Base-by-base conservation (phyloP, 2,888 invertebrate species). In the Dolichomitus sp. region DNA sequence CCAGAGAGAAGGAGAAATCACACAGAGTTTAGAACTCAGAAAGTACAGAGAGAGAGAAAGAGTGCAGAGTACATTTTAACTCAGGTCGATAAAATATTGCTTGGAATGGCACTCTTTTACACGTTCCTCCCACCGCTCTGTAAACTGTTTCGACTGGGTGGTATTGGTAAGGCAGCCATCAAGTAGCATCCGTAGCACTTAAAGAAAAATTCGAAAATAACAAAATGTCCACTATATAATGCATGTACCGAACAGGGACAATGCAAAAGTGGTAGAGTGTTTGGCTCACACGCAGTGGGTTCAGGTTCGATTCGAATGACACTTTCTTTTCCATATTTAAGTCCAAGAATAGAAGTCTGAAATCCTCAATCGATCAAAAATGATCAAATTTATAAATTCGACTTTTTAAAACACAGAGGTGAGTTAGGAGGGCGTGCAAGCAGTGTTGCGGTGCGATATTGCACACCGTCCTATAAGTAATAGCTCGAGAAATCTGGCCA, bases 71-170 rank as follows among this genome's bases (percentile, higher is more conserved):
- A 83, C 80, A 77, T 80, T 80, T 77, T 80, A 77, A 77, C 82
- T 83, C 74, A 81, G 83, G 81, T 86, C 84, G 85, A 84, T 86
- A 80, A 86, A 79, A 70, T 65, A 86, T 86, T 83, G 84, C 85
- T 81, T 83, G 85, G 84, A 82, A 82, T 84, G 78, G 84, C 75
- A 78, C 66, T 65, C 80, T 68, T 63, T 81, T 52, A 30, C 66
- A 45, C 72, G 63, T 76, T 76, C 70, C 79, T 76, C 75, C 68
- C 76, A 52, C 48, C 40, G 40, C 76, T 63, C 19, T 40, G 50
- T 54, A 23, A 54, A 52, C n/a, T 37, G 27, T 23, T 48, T 37
- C 30, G 68, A 33, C 61, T 54, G 37, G 48, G 30, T 68, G 66
- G 80, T 68, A 83, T 83, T 72, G 72, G 75, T 57, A 45, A 77